Evolutionary conservation across 1,140 invertebrate genomes (phyloP).

Genomic region (Leucophenga varia): DNA sequence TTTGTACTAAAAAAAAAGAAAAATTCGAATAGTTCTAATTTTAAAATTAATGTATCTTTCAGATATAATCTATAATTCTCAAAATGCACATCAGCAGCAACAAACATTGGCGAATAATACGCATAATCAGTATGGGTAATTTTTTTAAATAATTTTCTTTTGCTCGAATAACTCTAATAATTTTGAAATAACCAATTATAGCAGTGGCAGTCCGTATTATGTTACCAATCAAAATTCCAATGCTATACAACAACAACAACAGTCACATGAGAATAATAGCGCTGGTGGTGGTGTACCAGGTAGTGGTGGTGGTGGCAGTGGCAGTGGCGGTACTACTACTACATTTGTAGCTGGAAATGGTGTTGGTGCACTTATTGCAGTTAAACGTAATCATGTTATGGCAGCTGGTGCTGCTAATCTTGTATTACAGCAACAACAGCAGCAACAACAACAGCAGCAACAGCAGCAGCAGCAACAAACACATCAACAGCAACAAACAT

Average conservation of each 20-base stretch:
- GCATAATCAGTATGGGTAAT: slow-evolving; percentile 34
- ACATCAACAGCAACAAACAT: slow-evolving; percentile 27
- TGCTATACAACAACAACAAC: slow-evolving; percentile 18
- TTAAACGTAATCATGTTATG: slow-evolving; percentile 50
- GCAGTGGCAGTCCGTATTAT: slow-evolving; percentile 48
- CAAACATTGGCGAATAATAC: slow-evolving; percentile 44
- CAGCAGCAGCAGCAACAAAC: slow-evolving; percentile 34
- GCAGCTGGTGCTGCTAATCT: slow-evolving; percentile 17
- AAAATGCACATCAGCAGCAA: slow-evolving; percentile 47
- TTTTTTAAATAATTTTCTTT: background rate
- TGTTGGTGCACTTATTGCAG: slow-evolving; percentile 47
- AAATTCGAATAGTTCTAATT: too few relatives aligned
- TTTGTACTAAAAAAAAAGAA: too few relatives aligned
- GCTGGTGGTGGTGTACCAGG: background rate
- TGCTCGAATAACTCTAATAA: background rate
- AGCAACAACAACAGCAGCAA: slow-evolving; percentile 31
- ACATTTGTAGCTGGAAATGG: too few relatives aligned
- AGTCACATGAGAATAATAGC: slow-evolving; percentile 28
- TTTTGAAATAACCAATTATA: slow-evolving; percentile 8
- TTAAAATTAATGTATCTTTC: slow-evolving; percentile 3
- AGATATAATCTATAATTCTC: slow-evolving; percentile 53
- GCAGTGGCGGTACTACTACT: slow-evolving; percentile 23
- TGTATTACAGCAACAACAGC: slow-evolving; percentile 22
- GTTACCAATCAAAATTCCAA: slow-evolving; percentile 48
- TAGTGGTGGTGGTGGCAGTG: slow-evolving; percentile 11